These are phyloP conservation scores for Zootermopsis nevadensis DNA, from an alignment of 2,888 invertebrate genomes.

Conservation along the genomic window DNA sequence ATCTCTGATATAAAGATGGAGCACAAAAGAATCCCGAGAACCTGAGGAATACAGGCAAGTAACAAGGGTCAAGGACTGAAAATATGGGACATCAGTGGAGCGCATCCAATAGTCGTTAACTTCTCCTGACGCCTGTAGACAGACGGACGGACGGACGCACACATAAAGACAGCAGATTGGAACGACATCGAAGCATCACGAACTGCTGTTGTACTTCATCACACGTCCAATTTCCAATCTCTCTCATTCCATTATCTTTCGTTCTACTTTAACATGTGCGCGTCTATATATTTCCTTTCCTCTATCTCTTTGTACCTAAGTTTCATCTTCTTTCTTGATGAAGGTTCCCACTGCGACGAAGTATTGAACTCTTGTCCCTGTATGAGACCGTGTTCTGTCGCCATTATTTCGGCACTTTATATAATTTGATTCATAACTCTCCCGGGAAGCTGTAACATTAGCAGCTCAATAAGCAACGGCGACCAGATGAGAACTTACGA, in stretches of 20 bases:
- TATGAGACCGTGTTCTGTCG: background rate
- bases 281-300: background rate
- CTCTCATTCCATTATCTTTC: background rate
- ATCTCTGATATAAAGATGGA: too few relatives aligned
- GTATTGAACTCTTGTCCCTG: slow-evolving; percentile 13
- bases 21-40: too few relatives aligned
- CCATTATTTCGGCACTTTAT: background rate
- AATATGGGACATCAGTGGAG: too few relatives aligned
- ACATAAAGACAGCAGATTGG: background rate
- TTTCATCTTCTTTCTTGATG: background rate
- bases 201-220: background rate
- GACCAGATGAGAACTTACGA: background rate
- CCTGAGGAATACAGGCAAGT: too few relatives aligned
- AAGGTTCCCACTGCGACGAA: background rate
- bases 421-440: slow-evolving; percentile 15
- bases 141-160: too few relatives aligned
- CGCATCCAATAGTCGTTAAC: too few relatives aligned
- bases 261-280: background rate
- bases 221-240: background rate
- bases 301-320: background rate
- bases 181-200: background rate
- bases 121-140: too few relatives aligned
- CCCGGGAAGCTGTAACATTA: background rate
- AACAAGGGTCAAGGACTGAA: too few relatives aligned
- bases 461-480: background rate